Conservation (phyloP, 2,888 invertebrate species). For the Dynastes grantii region DNA sequence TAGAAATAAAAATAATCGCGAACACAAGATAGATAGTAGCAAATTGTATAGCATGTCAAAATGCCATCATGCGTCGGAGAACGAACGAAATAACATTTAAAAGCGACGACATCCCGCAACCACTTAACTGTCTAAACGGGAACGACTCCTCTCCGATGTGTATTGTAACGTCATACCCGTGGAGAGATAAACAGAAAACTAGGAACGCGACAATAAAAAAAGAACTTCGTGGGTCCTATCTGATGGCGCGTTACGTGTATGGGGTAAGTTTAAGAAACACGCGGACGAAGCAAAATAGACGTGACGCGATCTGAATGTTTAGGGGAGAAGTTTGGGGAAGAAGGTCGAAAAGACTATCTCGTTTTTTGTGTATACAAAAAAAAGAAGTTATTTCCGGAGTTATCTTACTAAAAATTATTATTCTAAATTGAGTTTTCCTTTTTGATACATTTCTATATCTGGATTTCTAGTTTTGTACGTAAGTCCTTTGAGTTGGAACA, state of each 20-base stretch:
- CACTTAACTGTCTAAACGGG: slow-evolving; percentile 9
- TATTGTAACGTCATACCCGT: slow-evolving; percentile 1
- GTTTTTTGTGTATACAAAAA: too few relatives aligned
- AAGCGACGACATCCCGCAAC: slow-evolving; percentile 7
- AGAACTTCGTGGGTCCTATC: slow-evolving; percentile 6
- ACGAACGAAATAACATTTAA: slow-evolving; percentile 7
- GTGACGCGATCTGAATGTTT: too few relatives aligned
- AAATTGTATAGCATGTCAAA: slow-evolving; percentile 12
- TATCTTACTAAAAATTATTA: too few relatives aligned
- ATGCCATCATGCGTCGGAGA: neutral
- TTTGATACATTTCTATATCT: too few relatives aligned
- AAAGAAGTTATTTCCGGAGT: too few relatives aligned
- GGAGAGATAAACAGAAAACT: slow-evolving; percentile 13
- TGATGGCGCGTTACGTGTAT: neutral
- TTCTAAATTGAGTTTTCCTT: too few relatives aligned
- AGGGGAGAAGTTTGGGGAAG: too few relatives aligned
- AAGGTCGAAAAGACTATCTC: too few relatives aligned
- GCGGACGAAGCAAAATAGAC: too few relatives aligned
- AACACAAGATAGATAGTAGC: neutral
- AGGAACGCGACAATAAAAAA: slow-evolving; percentile 38
- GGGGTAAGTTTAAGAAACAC: neutral
- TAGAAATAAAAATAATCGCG: too few relatives aligned
- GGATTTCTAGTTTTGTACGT: too few relatives aligned
- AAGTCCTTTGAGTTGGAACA: too few relatives aligned
- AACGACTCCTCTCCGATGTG: neutral